Conservation (phyloP, 1,140 invertebrate species). For the Triops cancriformis region DNA sequence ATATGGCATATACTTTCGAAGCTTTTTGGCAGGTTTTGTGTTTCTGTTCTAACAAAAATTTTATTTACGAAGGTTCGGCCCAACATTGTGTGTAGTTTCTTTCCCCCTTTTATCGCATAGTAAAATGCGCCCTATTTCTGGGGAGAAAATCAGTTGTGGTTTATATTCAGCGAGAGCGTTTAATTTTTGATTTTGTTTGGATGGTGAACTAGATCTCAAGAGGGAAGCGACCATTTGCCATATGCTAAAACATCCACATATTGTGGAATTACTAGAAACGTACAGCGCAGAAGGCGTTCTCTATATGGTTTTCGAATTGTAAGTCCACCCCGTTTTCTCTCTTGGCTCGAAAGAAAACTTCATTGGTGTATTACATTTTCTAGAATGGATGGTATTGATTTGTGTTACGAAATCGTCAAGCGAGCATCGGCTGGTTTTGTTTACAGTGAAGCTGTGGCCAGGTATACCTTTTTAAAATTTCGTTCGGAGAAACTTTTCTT, state of each 20-base stretch:
- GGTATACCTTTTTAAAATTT: slow-evolving; percentile 53
- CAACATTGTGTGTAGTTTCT: not conserved
- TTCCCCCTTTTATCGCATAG: not conserved
- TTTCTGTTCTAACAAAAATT: too few relatives aligned
- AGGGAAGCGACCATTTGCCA: slow-evolving; percentile 97
- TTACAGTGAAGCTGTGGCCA: slow-evolving; percentile 96
- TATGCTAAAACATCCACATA: slow-evolving; percentile 97
- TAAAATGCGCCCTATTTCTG: too few relatives aligned
- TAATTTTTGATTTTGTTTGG: slow-evolving; percentile 40
- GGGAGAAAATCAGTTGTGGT: too few relatives aligned
- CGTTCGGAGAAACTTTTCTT: not conserved
- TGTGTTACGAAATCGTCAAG: slow-evolving; percentile 96
- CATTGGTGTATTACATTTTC: slow-evolving; percentile 42
- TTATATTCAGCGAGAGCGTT: too few relatives aligned
- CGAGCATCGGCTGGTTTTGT: slow-evolving; percentile 91
- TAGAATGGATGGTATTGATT: slow-evolving; percentile 97
- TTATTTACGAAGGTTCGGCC: not conserved
- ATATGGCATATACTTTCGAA: too few relatives aligned
- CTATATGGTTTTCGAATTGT: slow-evolving; percentile 99
- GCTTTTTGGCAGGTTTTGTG: not conserved
- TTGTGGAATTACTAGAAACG: slow-evolving; percentile 93
- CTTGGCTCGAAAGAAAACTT: not conserved
- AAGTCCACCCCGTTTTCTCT: slow-evolving; percentile 45
- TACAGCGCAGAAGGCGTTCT: slow-evolving; percentile 98
- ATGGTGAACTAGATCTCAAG: slow-evolving; percentile 67